Evolutionary conservation across 1,140 invertebrate genomes (phyloP).

Genomic region (Orussus abietinus): DNA sequence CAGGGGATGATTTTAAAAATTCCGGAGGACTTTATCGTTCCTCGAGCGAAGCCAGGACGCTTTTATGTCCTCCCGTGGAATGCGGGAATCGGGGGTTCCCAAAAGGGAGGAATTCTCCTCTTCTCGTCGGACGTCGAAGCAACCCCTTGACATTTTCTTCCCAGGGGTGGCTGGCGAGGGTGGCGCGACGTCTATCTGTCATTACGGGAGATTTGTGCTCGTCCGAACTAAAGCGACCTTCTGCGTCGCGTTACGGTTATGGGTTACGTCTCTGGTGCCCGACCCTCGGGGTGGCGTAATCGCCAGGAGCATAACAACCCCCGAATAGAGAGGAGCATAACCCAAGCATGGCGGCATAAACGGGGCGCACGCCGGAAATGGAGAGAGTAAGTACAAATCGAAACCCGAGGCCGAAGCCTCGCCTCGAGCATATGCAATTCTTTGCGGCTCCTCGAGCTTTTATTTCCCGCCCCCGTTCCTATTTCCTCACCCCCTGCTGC

Average conservation of each 20-base stretch:
- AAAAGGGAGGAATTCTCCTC: too few species aligned
- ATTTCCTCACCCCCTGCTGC: too few species aligned
- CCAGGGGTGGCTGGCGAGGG: conserved; percentile 22
- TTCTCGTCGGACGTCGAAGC: too few species aligned
- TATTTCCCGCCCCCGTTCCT: conserved; percentile 20
- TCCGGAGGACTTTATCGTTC: too few species aligned
- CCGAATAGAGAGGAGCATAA: neutral
- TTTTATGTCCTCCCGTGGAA: too few species aligned
- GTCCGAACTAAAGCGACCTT: conserved; percentile 32
- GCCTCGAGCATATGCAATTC: conserved; percentile 34
- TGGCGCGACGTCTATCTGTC: conserved; percentile 36
- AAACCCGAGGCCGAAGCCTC: neutral
- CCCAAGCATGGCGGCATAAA: neutral
- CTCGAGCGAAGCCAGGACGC: too few species aligned
- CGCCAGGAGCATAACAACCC: conserved; percentile 15
- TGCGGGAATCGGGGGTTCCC: too few species aligned
- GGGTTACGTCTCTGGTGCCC: conserved; percentile 15
- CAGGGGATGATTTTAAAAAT: too few species aligned
- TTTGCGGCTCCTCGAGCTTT: conserved; percentile 35
- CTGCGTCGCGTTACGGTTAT: conserved; percentile 38
- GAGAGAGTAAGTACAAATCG: conserved; percentile 17
- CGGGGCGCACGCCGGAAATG: conserved; percentile 25
- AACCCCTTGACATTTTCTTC: conserved; percentile 25
- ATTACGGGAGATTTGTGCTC: conserved; percentile 37
- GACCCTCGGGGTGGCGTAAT: conserved; percentile 23